phyloP scores from a whole-genome alignment of 2,113 vertebrate genomes.

The Myiagra hebetior region DNA sequence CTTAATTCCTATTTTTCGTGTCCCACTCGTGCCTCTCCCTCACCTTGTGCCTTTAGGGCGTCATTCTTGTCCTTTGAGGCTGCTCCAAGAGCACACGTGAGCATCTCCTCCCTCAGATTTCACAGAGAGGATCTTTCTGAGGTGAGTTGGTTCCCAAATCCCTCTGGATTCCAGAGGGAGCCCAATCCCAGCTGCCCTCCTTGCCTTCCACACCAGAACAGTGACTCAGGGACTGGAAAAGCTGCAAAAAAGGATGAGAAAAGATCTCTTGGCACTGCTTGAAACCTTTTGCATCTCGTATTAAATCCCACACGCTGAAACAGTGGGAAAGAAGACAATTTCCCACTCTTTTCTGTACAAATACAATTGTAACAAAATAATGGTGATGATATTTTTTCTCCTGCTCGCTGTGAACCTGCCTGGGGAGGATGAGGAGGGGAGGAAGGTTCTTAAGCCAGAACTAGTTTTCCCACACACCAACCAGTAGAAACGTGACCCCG shows the following conservation, averaged over 20 bases:
- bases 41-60: slow-evolving; percentile 1
- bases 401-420: background rate
- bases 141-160: background rate
- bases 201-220: background rate
- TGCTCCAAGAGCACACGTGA: background rate
- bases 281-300: background rate
- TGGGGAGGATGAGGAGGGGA: background rate
- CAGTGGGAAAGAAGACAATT: background rate
- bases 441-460: background rate
- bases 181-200: background rate
- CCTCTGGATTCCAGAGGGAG: background rate
- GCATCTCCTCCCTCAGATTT: background rate
- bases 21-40: background rate
- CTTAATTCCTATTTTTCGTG: slow-evolving; percentile 2
- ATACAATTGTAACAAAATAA: background rate
- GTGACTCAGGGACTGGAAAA: background rate
- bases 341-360: background rate
- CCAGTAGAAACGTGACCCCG: fast-evolving
- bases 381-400: fast-evolving
- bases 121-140: background rate
- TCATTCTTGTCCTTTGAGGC: background rate
- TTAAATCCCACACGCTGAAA: background rate
- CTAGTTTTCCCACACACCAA: fast-evolving
- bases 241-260: background rate
- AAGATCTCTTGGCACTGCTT: background rate